Percentiles rank a stretch among this genome's conserved stretches.
Evolutionary conservation across 1,140 invertebrate genomes (phyloP).

Genomic region (Polypedilum pembai): DNA sequence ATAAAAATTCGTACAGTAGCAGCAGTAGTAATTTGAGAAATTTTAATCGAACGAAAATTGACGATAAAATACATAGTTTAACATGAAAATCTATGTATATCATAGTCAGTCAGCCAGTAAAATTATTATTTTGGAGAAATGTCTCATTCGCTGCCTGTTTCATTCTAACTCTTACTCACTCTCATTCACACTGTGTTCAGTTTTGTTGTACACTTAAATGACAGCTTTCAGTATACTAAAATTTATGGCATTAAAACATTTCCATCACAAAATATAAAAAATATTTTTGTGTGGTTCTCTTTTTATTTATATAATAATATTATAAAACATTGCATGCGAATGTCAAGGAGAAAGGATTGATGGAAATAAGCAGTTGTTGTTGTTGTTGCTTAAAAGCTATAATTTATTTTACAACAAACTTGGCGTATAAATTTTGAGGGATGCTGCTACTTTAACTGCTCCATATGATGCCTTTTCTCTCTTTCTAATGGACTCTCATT

Average conservation of each 20-base stretch:
- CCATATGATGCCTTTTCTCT: not conserved
- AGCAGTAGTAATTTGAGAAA: not conserved
- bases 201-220: not conserved
- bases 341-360: not conserved
- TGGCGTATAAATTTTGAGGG: not conserved
- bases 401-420: conserved; percentile 4
- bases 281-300: not conserved
- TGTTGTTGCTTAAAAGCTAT: not conserved
- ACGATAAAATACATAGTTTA: not conserved
- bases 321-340: not conserved
- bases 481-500: not conserved
- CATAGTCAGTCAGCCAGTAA: not conserved
- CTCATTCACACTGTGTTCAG: not conserved
- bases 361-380: not conserved
- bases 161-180: too few species aligned
- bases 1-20: too few species aligned
- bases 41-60: not conserved
- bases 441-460: not conserved
- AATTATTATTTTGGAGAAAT: not conserved
- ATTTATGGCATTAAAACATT: conserved; percentile 19
- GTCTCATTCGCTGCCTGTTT: too few species aligned
- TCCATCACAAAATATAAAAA: conserved; percentile 2
- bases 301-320: not conserved
- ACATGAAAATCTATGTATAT: not conserved
- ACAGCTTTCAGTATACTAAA: conserved; percentile 5